These are phyloP conservation scores for Drosophila takahashii DNA, from an alignment of 1,140 invertebrate species.

Conservation along the genomic window DNA sequence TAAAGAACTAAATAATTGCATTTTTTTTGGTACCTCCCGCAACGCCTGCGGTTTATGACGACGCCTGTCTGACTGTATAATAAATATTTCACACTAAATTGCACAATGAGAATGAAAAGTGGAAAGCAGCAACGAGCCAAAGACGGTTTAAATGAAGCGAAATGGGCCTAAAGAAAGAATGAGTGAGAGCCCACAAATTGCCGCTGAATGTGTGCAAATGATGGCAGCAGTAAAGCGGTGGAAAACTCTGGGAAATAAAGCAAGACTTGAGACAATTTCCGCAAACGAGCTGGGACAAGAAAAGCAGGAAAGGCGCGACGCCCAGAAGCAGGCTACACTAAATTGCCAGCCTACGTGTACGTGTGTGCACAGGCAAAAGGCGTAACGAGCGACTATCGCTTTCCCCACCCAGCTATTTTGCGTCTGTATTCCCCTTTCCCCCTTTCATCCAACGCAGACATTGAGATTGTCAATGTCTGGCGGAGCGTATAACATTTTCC, in stretches of 20 bases:
- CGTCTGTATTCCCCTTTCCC: neutral
- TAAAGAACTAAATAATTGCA: slow-evolving; percentile 65
- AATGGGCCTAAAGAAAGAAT: slow-evolving; percentile 18
- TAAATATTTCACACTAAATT: slow-evolving; percentile 68
- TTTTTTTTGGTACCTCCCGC: slow-evolving; percentile 6
- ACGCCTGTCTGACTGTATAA: slow-evolving; percentile 30
- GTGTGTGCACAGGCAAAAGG: slow-evolving; percentile 31
- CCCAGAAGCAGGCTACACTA: slow-evolving; percentile 44
- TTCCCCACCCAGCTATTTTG: neutral
- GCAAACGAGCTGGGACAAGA: slow-evolving; percentile 12
- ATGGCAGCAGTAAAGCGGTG: slow-evolving; percentile 21
- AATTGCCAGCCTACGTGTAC: slow-evolving; percentile 44
- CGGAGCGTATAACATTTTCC: slow-evolving; percentile 26
- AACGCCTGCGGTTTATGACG: slow-evolving; percentile 42
- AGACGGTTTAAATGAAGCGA: slow-evolving; percentile 36
- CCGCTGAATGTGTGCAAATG: slow-evolving; percentile 51
- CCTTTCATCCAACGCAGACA: neutral
- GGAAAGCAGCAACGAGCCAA: neutral
- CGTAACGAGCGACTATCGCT: slow-evolving; percentile 43
- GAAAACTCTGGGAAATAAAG: slow-evolving; percentile 31
- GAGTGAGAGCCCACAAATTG: slow-evolving; percentile 50
- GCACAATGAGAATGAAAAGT: slow-evolving; percentile 31
- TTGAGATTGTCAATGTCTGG: slow-evolving; percentile 35
- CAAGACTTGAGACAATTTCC: slow-evolving; percentile 67
- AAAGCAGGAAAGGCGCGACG: slow-evolving; percentile 1